These are phyloP conservation scores for Mormoops blainvillei DNA, from an alignment of 2,113 vertebrate genomes.

Conservation along the genomic window DNA sequence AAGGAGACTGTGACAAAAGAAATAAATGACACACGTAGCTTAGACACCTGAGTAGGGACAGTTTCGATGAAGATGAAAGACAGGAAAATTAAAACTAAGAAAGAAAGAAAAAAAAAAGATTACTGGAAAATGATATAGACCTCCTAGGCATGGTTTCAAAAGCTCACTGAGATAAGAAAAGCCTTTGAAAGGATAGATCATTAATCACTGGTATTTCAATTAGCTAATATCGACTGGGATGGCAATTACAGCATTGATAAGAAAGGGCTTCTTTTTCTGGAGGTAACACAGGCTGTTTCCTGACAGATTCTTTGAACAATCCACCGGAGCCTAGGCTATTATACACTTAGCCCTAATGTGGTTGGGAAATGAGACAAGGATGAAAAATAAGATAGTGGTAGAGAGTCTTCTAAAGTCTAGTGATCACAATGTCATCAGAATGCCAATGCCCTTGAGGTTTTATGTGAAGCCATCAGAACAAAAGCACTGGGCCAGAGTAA, in stretches of 20 bases:
- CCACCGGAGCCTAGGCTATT: conserved; percentile 46
- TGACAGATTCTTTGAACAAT: conserved; percentile 52
- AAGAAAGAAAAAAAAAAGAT: conserved; percentile 56
- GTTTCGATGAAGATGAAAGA: conserved; percentile 80
- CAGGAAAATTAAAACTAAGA: conserved; percentile 75
- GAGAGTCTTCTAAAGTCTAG: conserved; percentile 48
- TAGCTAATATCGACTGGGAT: conserved; percentile 77
- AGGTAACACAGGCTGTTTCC: conserved; percentile 58
- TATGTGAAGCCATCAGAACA: conserved; percentile 58
- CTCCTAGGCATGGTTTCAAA: conserved; percentile 63
- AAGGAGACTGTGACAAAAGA: conserved; percentile 72
- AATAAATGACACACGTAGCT: conserved; percentile 78
- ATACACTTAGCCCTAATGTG: conserved; percentile 64
- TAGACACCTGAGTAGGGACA: conserved; percentile 62
- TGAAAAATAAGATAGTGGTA: conserved; percentile 71
- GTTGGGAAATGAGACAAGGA: conserved; percentile 69
- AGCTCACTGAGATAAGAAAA: conserved; percentile 75
- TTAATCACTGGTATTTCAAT: conserved; percentile 81
- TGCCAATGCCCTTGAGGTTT: conserved; percentile 67
- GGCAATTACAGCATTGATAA: conserved; percentile 80
- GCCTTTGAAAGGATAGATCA: conserved; percentile 66
- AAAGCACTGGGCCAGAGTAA: conserved; percentile 58
- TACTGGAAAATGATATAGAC: conserved; percentile 70
- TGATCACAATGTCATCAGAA: conserved; percentile 60
- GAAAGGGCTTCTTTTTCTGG: conserved; percentile 67